Evolutionary conservation across 2,797 vertebrate species (phyloP).

Genomic region (Semaprochilodus insignis): DNA sequence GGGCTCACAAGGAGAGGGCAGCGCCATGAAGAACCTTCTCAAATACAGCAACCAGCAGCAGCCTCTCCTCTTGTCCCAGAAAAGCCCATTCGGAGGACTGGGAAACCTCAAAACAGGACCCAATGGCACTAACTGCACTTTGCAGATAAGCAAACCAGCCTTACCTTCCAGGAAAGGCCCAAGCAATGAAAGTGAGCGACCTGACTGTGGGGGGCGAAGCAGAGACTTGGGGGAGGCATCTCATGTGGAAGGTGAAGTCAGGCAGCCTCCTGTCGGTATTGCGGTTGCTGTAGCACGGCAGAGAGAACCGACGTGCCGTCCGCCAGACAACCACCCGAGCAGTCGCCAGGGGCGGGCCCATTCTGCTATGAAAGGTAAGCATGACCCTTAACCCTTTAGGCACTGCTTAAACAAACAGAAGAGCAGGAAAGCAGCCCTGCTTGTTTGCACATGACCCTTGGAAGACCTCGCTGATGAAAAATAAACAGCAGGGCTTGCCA

Average conservation of each 20-base stretch:
- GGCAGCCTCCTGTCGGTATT: constrained; percentile 95
- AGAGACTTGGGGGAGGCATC: constrained; percentile 80
- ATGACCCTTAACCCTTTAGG: constrained; percentile 37
- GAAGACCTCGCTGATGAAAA: constrained; percentile 51
- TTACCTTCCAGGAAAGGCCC: constrained; percentile 82
- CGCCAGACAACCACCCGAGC: constrained; percentile 75
- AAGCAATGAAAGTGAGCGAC: constrained; percentile 81
- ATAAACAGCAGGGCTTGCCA: constrained; percentile 38
- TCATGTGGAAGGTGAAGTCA: constrained; percentile 88
- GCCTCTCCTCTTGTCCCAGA: constrained; percentile 88
- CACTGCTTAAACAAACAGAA: constrained; percentile 33
- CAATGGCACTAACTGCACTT: constrained; percentile 86
- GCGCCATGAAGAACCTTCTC: constrained; percentile 94
- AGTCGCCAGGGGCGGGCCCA: constrained; percentile 83
- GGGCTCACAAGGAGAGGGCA: constrained; percentile 84
- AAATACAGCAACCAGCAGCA: constrained; percentile 94
- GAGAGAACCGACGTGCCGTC: constrained; percentile 87
- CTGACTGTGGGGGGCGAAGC: constrained; percentile 87
- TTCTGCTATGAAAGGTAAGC: constrained; percentile 79
- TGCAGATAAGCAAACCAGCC: constrained; percentile 83
- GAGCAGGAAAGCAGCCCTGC: constrained; percentile 8
- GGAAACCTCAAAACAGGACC: constrained; percentile 87
- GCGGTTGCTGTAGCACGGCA: constrained; percentile 93
- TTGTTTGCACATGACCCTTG: constrained; percentile 55
- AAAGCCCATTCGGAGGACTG: constrained; percentile 88